A percentile compares a stretch with the other conserved stretches of the same genome.
phyloP scores from a whole-genome alignment of 2,113 vertebrate species.

The Telmatochromis sp. region DNA sequence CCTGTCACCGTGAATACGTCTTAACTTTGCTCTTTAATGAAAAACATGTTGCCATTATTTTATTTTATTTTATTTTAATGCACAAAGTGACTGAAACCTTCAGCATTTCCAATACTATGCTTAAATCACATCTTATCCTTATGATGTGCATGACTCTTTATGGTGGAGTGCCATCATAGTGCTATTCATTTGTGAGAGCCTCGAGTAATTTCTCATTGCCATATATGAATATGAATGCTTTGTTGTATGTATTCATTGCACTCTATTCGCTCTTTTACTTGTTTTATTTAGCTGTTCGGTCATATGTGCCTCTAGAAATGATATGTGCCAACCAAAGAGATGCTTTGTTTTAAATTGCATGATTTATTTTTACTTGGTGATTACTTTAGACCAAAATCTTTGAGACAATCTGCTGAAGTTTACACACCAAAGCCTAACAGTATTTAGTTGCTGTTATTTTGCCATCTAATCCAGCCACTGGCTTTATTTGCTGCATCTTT shows the following conservation, averaged over 20 bases:
- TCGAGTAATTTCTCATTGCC: background rate
- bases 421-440: background rate
- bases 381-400: background rate
- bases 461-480: background rate
- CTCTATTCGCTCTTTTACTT: background rate
- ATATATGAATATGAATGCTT: background rate
- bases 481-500: background rate
- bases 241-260: background rate
- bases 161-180: background rate
- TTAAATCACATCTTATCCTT: background rate
- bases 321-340: conserved; percentile 4
- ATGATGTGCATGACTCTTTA: background rate
- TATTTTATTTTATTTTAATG: background rate
- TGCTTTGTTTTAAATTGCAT: background rate
- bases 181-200: background rate
- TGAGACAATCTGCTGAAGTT: background rate
- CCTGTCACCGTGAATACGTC: background rate
- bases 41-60: background rate
- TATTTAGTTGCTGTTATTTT: background rate
- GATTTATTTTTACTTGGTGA: background rate
- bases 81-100: background rate
- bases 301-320: background rate
- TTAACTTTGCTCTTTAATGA: background rate
- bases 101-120: background rate
- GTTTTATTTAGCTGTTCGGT: background rate